Conservation (phyloP, 2,113 vertebrate species). For the Melanocharis versteri region DNA sequence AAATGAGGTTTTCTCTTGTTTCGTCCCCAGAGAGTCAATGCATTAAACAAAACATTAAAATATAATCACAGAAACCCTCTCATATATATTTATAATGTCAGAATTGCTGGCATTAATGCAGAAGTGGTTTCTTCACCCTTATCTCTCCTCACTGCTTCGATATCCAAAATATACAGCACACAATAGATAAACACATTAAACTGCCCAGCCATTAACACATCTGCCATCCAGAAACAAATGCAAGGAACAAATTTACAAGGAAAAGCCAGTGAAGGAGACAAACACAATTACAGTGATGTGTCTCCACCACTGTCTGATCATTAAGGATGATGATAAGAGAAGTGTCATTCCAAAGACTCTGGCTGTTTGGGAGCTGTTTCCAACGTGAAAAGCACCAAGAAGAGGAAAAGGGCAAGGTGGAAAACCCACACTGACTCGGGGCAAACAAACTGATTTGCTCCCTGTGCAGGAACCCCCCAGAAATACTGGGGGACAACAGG, state of each 20-base stretch:
- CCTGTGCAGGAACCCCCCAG: rapidly evolving
- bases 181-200: slow-evolving; percentile 38
- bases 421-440: neutral
- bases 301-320: neutral
- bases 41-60: slow-evolving; percentile 35
- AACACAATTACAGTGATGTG: slow-evolving; percentile 30
- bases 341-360: neutral
- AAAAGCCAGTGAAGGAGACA: slow-evolving; percentile 18
- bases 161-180: neutral
- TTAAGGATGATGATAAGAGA: neutral
- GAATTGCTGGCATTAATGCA: slow-evolving; percentile 55
- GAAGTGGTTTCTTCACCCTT: neutral
- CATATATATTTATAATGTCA: slow-evolving; percentile 57
- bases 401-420: neutral
- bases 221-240: slow-evolving; percentile 14
- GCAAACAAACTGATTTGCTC: neutral
- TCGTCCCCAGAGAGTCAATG: neutral
- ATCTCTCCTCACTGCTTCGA: neutral
- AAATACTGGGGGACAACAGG: neutral
- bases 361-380: neutral
- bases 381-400: neutral
- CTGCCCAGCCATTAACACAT: slow-evolving; percentile 4
- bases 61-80: neutral
- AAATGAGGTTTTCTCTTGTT: slow-evolving; percentile 31
- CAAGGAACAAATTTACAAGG: slow-evolving; percentile 28